Evolutionary conservation across 2,797 vertebrate genomes (phyloP).

Genomic region (Sciurus carolinensis): DNA sequence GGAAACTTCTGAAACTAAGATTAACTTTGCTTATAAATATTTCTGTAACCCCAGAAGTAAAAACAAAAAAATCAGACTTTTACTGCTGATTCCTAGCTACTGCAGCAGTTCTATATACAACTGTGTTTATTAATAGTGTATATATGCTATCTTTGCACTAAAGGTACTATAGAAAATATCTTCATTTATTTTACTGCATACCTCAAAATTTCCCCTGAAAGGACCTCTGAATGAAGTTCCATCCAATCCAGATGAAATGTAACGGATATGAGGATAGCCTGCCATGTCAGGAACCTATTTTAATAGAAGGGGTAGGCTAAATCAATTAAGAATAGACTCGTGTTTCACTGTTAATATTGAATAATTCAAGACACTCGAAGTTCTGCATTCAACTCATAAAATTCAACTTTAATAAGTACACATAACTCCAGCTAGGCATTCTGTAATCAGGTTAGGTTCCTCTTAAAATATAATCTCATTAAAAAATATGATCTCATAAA

Average conservation of each 20-base stretch:
- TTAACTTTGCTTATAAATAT: conserved; percentile 11
- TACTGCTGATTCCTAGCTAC: conserved; percentile 12
- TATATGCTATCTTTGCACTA: conserved; percentile 74
- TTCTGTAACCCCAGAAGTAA: conserved; percentile 29
- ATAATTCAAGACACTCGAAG: conserved; percentile 57
- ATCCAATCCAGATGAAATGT: conserved; percentile 99
- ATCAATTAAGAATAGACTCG: conserved; percentile 86
- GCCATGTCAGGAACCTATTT: conserved; percentile 93
- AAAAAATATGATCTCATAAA: conserved; percentile 21
- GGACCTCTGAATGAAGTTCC: conserved; percentile 94
- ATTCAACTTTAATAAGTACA: conserved; percentile 68
- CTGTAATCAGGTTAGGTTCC: conserved; percentile 12
- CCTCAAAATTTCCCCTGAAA: conserved; percentile 97
- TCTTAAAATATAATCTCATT: conserved; percentile 15
- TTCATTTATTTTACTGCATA: conserved; percentile 90
- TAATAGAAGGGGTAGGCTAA: conserved; percentile 88
- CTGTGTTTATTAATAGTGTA: background rate
- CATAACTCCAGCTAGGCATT: conserved; percentile 54
- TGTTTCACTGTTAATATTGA: conserved; percentile 80
- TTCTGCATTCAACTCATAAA: conserved; percentile 62
- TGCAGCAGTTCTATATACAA: conserved; percentile 42
- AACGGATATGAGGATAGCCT: conserved; percentile 99
- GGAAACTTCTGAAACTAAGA: conserved; percentile 15
- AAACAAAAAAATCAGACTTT: conserved; percentile 49
- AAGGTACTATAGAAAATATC: conserved; percentile 79